phyloP scores from a whole-genome alignment of 2,797 vertebrate species.

The Sus cebifrons region DNA sequence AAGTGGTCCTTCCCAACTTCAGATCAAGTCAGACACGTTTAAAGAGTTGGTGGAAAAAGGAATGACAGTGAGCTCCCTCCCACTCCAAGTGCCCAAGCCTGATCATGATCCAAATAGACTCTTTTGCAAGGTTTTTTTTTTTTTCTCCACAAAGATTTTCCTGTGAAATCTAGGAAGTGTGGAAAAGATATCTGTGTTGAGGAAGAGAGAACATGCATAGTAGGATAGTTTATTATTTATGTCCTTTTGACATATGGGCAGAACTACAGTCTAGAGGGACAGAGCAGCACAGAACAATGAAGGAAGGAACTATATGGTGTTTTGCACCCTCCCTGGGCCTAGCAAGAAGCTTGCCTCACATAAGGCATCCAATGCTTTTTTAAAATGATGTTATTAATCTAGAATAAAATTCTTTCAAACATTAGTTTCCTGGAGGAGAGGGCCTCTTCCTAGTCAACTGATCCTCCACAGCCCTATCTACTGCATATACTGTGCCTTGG shows the following conservation, averaged over 20 bases:
- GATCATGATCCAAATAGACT: not conserved
- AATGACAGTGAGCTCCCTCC: not conserved
- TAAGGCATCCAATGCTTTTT: not conserved
- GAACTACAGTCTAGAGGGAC: not conserved
- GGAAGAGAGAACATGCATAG: not conserved
- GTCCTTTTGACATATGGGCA: not conserved
- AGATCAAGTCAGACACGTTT: not conserved
- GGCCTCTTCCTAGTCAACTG: not conserved
- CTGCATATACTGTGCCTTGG: not conserved
- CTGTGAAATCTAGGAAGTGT: not conserved
- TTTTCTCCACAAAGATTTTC: not conserved
- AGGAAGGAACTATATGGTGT: not conserved
- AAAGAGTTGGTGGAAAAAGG: not conserved
- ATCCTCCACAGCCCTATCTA: not conserved
- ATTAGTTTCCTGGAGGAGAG: not conserved
- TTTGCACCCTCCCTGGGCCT: not conserved
- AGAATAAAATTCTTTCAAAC: not conserved
- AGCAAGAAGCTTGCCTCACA: not conserved
- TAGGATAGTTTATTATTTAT: not conserved
- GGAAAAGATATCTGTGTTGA: not conserved
- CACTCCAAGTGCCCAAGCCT: not conserved
- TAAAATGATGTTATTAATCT: not conserved
- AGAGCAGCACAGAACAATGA: not conserved
- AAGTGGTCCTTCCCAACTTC: not conserved
- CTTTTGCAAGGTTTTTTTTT: not conserved